phyloP scores from a whole-genome alignment of 2,113 vertebrate genomes.

The Perca schrenkii region DNA sequence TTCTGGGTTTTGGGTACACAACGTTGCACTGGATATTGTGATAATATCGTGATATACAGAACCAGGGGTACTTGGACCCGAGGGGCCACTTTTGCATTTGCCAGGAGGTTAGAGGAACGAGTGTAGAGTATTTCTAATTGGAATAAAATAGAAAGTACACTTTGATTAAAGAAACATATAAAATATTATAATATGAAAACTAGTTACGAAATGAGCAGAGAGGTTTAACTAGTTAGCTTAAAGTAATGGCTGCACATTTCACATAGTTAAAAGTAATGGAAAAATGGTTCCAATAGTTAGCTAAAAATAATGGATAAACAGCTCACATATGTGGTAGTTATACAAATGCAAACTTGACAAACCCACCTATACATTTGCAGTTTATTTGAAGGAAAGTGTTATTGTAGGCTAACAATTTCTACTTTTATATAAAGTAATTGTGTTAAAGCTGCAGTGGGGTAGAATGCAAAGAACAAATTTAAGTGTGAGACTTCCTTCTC shows the following conservation, averaged over 20 bases:
- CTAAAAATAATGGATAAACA: not conserved
- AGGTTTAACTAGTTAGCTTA: not conserved
- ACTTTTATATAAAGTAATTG: not conserved
- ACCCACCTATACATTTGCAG: not conserved
- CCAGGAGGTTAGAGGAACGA: not conserved
- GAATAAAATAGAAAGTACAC: not conserved
- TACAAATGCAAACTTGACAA: not conserved
- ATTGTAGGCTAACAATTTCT: not conserved
- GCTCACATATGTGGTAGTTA: not conserved
- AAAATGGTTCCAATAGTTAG: not conserved
- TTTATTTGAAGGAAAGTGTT: not conserved
- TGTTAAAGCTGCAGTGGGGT: not conserved
- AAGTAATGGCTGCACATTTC: not conserved
- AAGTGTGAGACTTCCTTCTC: too few relatives aligned
- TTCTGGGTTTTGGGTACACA: not conserved
- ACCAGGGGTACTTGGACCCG: too few relatives aligned
- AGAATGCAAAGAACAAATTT: too few relatives aligned
- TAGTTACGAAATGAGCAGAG: too few relatives aligned
- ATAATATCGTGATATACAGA: not conserved
- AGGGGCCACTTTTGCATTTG: not conserved
- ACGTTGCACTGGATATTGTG: not conserved
- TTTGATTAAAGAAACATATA: not conserved
- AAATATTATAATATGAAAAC: not conserved
- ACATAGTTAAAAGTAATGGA: not conserved
- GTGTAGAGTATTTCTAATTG: not conserved